Percentiles rank a stretch among this genome's conserved stretches.
Evolutionary conservation across 2,113 vertebrate species (phyloP).

Genomic region (Crotalus horridus): DNA sequence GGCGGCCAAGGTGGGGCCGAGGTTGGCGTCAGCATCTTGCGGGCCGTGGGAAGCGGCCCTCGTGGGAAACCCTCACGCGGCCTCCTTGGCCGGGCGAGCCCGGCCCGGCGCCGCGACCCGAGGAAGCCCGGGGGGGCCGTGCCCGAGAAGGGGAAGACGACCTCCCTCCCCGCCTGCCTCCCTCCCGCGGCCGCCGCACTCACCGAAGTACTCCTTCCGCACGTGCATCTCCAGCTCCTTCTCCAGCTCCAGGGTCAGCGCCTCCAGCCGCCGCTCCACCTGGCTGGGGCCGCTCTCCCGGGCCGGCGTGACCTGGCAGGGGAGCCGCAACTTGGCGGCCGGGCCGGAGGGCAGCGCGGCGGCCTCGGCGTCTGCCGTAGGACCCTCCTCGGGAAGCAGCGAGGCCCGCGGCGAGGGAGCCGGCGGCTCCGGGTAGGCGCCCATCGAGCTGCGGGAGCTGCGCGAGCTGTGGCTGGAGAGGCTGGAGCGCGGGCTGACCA

Average conservation of each 20-base stretch:
- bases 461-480: slow-evolving; percentile 89
- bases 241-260: slow-evolving; percentile 93
- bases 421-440: slow-evolving; percentile 82
- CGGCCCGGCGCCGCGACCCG: neutral
- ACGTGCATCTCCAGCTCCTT: slow-evolving; percentile 94
- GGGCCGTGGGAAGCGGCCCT: neutral
- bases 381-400: slow-evolving; percentile 63
- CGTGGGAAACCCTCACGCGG: neutral
- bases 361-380: slow-evolving; percentile 60
- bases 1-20: neutral
- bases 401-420: slow-evolving; percentile 81
- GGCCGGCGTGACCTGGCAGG: slow-evolving; percentile 85
- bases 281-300: slow-evolving; percentile 88
- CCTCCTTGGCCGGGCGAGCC: neutral
- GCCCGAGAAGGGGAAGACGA: neutral
- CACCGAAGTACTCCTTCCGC: slow-evolving; percentile 97
- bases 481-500: slow-evolving; percentile 85
- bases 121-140: neutral
- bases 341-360: slow-evolving; percentile 69
- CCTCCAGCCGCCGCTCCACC: slow-evolving; percentile 89
- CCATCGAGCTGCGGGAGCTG: slow-evolving; percentile 86
- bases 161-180: too few species aligned
- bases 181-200: slow-evolving; percentile 50
- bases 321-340: slow-evolving; percentile 81
- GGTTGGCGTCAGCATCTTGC: neutral